A percentile compares a stretch with the other conserved stretches of the same genome.
Conservation (phyloP, 2,797 vertebrate genomes). For the Xiphophorus birchmanni region DNA sequence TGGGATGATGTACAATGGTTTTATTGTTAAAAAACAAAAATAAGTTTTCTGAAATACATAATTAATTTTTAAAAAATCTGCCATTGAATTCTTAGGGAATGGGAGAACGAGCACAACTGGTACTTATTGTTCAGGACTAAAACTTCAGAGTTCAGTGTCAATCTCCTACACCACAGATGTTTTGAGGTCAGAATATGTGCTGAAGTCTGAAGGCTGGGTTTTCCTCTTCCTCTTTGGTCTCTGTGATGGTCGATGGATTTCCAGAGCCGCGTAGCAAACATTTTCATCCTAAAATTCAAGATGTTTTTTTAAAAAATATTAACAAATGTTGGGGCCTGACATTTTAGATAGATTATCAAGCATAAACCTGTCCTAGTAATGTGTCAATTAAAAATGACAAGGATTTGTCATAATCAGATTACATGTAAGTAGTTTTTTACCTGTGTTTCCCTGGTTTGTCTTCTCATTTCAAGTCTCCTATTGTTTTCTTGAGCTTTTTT, state of each 20-base stretch:
- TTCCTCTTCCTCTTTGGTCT: constrained; percentile 40
- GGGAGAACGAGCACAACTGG: background rate
- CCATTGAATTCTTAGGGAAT: background rate
- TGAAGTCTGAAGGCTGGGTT: constrained; percentile 29
- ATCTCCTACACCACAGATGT: background rate
- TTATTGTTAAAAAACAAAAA: background rate
- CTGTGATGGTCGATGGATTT: constrained; percentile 31
- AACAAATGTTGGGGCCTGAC: too few relatives aligned
- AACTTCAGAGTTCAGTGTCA: background rate
- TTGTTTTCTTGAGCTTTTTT: constrained; percentile 8
- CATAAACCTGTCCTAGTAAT: background rate
- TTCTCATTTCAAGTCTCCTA: background rate
- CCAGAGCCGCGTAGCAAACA: constrained; percentile 52
- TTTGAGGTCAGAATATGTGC: constrained; percentile 55
- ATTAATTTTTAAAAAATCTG: too few relatives aligned
- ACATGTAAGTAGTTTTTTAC: background rate
- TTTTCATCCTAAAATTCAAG: constrained; percentile 43
- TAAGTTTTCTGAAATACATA: too few relatives aligned
- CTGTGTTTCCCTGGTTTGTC: background rate
- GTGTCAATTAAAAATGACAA: background rate
- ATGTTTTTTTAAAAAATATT: background rate
- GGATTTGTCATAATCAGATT: background rate
- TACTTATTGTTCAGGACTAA: background rate
- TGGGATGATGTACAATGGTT: background rate
- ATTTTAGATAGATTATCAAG: background rate